Conservation (phyloP, 2,797 vertebrate species). For the Falco novaeseelandiae region DNA sequence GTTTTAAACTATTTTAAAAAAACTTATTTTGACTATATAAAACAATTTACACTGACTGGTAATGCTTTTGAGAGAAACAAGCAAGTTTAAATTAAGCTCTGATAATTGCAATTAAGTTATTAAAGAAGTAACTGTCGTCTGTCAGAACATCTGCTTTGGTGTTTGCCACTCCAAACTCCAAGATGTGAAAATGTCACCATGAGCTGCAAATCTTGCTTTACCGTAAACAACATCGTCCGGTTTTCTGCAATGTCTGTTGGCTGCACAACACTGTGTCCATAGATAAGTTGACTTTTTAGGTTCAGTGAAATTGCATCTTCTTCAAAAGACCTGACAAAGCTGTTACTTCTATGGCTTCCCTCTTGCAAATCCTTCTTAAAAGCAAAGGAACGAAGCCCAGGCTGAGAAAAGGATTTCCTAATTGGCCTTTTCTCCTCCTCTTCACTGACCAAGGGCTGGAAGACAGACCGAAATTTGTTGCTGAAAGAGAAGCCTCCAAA, state of each 20-base stretch:
- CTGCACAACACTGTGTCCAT: constrained; percentile 84
- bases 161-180: not conserved
- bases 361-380: constrained; percentile 83
- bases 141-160: not conserved
- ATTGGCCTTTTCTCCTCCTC: constrained; percentile 68
- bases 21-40: not conserved
- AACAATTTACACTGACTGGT: not conserved
- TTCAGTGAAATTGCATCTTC: constrained; percentile 88
- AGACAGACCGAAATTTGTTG: constrained; percentile 78
- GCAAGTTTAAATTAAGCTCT: not conserved
- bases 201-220: constrained; percentile 68
- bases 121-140: not conserved
- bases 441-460: constrained; percentile 77
- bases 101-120: not conserved
- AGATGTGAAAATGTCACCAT: not conserved
- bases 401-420: constrained; percentile 80
- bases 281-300: constrained; percentile 79
- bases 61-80: not conserved
- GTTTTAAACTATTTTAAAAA: not conserved
- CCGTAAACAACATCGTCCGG: constrained; percentile 97
- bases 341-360: constrained; percentile 57
- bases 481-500: constrained; percentile 57
- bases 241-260: constrained; percentile 94
- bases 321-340: constrained; percentile 85
- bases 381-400: constrained; percentile 80